Conservation (phyloP, 2,797 vertebrate genomes). For the Percopsis omiscomaycus region DNA sequence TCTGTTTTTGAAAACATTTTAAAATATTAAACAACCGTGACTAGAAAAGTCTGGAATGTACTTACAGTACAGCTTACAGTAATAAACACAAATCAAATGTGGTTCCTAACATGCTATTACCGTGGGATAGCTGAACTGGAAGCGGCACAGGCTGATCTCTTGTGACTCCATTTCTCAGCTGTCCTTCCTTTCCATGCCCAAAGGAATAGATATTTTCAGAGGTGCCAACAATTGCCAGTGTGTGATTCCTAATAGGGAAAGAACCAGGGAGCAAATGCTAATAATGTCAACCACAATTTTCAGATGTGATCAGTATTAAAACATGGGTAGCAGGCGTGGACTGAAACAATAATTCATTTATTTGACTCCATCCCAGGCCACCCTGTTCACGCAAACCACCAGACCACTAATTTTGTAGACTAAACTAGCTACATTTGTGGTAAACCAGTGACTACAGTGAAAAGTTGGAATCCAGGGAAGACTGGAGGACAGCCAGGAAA, state of each 20-base stretch:
- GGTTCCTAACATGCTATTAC: slow-evolving; percentile 13
- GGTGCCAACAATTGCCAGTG: slow-evolving; percentile 69
- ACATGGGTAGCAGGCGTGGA: too few relatives aligned
- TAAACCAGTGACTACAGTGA: too few relatives aligned
- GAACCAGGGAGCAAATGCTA: background rate
- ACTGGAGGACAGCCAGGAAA: too few relatives aligned
- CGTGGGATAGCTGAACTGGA: slow-evolving; percentile 54
- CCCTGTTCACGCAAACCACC: too few relatives aligned
- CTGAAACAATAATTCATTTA: too few relatives aligned
- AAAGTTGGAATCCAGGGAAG: too few relatives aligned
- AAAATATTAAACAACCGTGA: too few relatives aligned
- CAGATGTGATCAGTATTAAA: background rate
- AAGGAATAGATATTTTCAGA: slow-evolving; percentile 74
- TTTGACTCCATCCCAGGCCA: too few relatives aligned
- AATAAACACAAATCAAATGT: background rate
- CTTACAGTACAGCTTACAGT: too few relatives aligned
- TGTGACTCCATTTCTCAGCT: slow-evolving; percentile 57
- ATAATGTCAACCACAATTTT: background rate
- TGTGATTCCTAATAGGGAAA: slow-evolving; percentile 63
- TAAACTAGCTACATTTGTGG: background rate
- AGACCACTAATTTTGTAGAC: too few relatives aligned
- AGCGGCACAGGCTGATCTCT: slow-evolving; percentile 67
- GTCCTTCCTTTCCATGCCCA: slow-evolving; percentile 70
- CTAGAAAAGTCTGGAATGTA: too few relatives aligned
- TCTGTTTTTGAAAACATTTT: too few relatives aligned